phyloP scores from a whole-genome alignment of 2,797 vertebrate genomes.

The Manis pentadactyla region DNA sequence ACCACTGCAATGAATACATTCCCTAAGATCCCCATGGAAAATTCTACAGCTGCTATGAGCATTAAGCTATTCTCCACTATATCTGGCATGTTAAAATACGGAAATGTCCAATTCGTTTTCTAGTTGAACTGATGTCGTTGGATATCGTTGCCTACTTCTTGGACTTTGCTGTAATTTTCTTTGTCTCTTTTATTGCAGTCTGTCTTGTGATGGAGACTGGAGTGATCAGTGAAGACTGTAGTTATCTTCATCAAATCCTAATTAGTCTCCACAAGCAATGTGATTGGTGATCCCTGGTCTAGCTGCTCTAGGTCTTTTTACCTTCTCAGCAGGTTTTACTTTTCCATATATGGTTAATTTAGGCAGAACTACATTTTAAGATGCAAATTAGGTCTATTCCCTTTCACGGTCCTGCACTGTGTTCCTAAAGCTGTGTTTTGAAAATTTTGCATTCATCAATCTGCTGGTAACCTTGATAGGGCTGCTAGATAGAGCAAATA shows the following conservation, averaged over 20 bases:
- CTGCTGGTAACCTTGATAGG: neutral
- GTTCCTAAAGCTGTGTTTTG: neutral
- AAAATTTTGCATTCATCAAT: conserved; percentile 20
- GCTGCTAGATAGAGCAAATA: neutral
- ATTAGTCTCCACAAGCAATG: neutral
- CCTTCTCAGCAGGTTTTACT: neutral
- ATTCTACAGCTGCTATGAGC: conserved; percentile 66
- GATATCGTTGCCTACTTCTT: neutral
- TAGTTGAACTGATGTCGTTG: neutral
- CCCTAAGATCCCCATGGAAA: conserved; percentile 73
- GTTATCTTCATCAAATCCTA: conserved; percentile 19
- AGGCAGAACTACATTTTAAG: conserved; percentile 53
- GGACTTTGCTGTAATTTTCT: conserved; percentile 37
- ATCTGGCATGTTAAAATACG: conserved; percentile 18
- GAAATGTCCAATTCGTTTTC: neutral
- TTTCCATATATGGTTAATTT: conserved; percentile 29
- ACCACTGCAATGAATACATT: conserved; percentile 82
- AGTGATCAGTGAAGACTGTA: neutral
- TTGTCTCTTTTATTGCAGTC: conserved; percentile 12
- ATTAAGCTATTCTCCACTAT: conserved; percentile 59
- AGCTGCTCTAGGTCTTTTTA: neutral
- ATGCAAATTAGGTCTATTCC: conserved; percentile 64
- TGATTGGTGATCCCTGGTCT: neutral
- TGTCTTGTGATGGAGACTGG: conserved; percentile 1
- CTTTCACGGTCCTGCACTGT: neutral